Conservation (phyloP, 2,797 vertebrate genomes). For the Hephaestus fuliginosus region DNA sequence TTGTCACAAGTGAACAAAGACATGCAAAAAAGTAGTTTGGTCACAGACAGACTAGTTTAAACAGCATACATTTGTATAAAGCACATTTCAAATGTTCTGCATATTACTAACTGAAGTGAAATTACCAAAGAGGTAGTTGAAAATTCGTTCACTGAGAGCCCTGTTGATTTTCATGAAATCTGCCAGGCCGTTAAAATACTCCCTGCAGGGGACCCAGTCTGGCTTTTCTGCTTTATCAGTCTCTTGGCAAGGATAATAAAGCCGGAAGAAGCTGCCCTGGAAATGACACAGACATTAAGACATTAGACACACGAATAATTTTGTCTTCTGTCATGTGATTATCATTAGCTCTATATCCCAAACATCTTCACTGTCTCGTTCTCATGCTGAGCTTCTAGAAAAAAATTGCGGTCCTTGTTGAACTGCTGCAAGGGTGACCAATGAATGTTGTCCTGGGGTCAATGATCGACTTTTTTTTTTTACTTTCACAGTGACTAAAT, state of each 20-base stretch:
- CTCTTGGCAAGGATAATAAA: conserved; percentile 92
- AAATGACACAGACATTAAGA: not conserved
- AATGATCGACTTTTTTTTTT: not conserved
- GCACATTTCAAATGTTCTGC: not conserved
- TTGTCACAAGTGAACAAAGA: not conserved
- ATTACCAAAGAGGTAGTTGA: conserved; percentile 92
- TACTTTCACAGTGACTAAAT: not conserved
- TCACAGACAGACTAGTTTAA: not conserved
- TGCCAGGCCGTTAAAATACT: conserved; percentile 94
- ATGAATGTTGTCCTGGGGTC: not conserved
- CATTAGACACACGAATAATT: not conserved
- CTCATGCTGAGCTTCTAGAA: not conserved
- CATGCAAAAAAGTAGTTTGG: not conserved
- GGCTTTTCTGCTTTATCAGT: conserved; percentile 77
- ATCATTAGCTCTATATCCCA: not conserved
- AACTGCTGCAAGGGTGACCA: not conserved
- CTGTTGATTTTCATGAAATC: conserved; percentile 92
- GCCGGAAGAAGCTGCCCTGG: conserved; percentile 92
- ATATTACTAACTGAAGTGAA: not conserved
- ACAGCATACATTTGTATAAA: not conserved
- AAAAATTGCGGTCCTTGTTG: not conserved
- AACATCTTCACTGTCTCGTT: not conserved
- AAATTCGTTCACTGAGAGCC: conserved; percentile 86
- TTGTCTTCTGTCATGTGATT: not conserved
- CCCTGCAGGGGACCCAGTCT: conserved; percentile 91